These are phyloP conservation scores for Dromius quadrimaculatus DNA, from an alignment of 2,888 invertebrate species.

Conservation along the genomic window DNA sequence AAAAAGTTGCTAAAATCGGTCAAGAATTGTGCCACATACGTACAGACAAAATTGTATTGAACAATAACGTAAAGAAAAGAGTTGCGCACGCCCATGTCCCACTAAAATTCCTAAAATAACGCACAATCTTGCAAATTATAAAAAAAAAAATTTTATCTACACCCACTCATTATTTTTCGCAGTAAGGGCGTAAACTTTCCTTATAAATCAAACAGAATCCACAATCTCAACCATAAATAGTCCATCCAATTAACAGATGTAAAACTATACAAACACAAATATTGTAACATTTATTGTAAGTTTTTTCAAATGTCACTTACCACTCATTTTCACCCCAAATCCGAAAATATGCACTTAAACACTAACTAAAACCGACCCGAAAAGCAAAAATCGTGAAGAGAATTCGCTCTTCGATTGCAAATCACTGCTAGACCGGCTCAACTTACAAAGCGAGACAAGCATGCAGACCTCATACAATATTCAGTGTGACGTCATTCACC, in stretches of 20 bases:
- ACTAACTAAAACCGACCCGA: slow-evolving; percentile 2
- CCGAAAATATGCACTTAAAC: not conserved
- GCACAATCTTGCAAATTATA: too few species aligned
- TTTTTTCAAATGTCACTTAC: slow-evolving; percentile 38
- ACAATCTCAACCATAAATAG: slow-evolving; percentile 9
- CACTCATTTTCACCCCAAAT: slow-evolving; percentile 31
- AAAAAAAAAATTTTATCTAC: too few species aligned
- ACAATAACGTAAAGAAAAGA: too few species aligned
- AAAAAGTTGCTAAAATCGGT: too few species aligned
- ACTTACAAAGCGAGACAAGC: slow-evolving; percentile 36
- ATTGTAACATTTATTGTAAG: not conserved
- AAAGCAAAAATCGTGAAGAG: slow-evolving; percentile 3
- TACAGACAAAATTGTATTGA: too few species aligned
- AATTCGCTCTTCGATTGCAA: slow-evolving; percentile 28
- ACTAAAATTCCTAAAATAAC: too few species aligned
- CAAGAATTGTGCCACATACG: too few species aligned
- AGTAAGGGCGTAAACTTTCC: not conserved
- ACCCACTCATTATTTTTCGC: not conserved
- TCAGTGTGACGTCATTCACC: slow-evolving; percentile 33
- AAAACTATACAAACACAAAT: slow-evolving; percentile 10
- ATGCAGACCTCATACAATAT: slow-evolving; percentile 35
- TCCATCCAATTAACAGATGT: not conserved
- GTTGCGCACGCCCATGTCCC: too few species aligned
- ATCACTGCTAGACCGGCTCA: slow-evolving; percentile 43
- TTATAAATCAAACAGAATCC: not conserved